These are phyloP conservation scores for Microcaecilia unicolor DNA, from an alignment of 2,797 vertebrate genomes.

Conservation along the genomic window DNA sequence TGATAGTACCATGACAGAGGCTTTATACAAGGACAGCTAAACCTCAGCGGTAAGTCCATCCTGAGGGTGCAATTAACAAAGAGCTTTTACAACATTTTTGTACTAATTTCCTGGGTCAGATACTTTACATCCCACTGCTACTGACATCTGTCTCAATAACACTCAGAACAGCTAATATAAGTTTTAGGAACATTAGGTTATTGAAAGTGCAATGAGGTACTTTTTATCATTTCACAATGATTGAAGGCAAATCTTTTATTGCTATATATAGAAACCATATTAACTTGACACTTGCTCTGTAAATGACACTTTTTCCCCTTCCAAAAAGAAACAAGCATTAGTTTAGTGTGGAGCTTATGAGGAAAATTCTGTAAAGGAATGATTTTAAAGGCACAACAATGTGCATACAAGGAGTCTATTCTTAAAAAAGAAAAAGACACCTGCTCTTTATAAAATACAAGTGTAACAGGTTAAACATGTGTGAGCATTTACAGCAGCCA, in stretches of 20 bases:
- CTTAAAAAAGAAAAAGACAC: no score
- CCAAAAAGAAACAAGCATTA: no score
- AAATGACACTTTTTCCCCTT: no score
- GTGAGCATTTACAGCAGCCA: no score
- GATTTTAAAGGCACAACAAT: no score
- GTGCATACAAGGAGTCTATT: no score
- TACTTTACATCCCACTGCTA: slow-evolving; percentile 24
- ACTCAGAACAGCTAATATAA: slow-evolving; percentile 9
- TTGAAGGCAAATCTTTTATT: slow-evolving; percentile 3
- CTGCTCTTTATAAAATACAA: no score
- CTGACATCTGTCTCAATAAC: slow-evolving; percentile 28
- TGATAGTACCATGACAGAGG: slow-evolving; percentile 38
- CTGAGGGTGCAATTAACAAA: slow-evolving; percentile 18
- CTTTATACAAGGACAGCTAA: slow-evolving; percentile 34
- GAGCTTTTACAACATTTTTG: slow-evolving; percentile 30
- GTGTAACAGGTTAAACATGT: no score
- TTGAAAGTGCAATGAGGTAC: slow-evolving; percentile 7
- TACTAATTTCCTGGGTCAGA: slow-evolving; percentile 35
- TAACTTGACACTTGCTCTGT: no score
- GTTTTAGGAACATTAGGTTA: slow-evolving; percentile 15
- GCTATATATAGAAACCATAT: no score
- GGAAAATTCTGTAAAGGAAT: no score
- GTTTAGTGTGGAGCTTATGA: no score
- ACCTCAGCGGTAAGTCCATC: slow-evolving; percentile 23
- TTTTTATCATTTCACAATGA: slow-evolving; percentile 14